phyloP scores from a whole-genome alignment of 2,797 vertebrate genomes.

The Xyrichtys novacula region DNA sequence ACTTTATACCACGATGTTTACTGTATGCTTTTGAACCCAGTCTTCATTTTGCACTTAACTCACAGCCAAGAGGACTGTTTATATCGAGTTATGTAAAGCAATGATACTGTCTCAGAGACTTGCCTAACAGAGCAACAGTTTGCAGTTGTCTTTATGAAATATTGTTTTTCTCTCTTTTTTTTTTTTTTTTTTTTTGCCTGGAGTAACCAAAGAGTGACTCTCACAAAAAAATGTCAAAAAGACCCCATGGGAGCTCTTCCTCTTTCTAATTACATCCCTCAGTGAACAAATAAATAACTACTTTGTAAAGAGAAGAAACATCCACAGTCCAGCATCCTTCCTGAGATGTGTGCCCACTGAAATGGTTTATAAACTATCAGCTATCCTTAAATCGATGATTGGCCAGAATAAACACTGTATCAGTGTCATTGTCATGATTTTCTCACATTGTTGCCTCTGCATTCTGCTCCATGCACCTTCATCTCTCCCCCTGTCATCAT shows the following conservation, averaged over 20 bases:
- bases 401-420: constrained; percentile 52
- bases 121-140: background rate
- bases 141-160: background rate
- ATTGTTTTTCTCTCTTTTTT: background rate
- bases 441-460: constrained; percentile 42
- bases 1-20: background rate
- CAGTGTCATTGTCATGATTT: constrained; percentile 35
- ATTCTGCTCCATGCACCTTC: constrained; percentile 59
- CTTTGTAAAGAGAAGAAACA: constrained; percentile 6
- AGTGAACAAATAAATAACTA: constrained; percentile 52
- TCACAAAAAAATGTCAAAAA: constrained; percentile 3
- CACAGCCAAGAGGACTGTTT: background rate
- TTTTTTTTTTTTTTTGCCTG: background rate
- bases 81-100: background rate
- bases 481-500: constrained; percentile 62
- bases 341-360: constrained; percentile 34
- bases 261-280: constrained; percentile 40
- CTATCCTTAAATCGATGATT: constrained; percentile 46
- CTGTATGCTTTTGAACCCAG: background rate
- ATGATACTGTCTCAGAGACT: background rate
- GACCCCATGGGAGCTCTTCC: constrained; percentile 4
- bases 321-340: constrained; percentile 5
- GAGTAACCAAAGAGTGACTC: constrained; percentile 11
- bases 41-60: background rate
- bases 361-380: constrained; percentile 34